phyloP scores from a whole-genome alignment of 1,140 invertebrate species.

The Steinernema khuongi region DNA sequence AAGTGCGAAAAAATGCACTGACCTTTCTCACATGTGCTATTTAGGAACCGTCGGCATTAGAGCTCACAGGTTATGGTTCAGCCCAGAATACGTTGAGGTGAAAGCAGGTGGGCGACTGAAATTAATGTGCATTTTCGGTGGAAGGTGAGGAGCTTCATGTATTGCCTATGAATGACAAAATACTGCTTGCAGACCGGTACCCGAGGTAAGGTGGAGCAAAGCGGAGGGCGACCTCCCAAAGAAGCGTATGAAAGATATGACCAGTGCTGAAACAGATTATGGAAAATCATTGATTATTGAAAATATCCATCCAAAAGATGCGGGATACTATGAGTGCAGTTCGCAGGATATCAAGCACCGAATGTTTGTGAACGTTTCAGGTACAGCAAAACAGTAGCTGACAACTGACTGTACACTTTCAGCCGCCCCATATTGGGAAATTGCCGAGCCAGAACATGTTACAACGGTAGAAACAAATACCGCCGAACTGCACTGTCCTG shows the following conservation, averaged over 20 bases:
- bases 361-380: slow-evolving; percentile 31
- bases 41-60: slow-evolving; percentile 24
- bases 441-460: slow-evolving; percentile 77
- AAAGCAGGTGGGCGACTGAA: slow-evolving; percentile 43
- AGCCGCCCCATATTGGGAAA: slow-evolving; percentile 81
- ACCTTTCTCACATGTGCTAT: slow-evolving; percentile 4
- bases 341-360: slow-evolving; percentile 26
- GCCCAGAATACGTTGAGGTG: slow-evolving; percentile 32
- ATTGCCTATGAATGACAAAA: slow-evolving; percentile 1
- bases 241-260: slow-evolving; percentile 38
- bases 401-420: neutral
- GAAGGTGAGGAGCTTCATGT: slow-evolving; percentile 28
- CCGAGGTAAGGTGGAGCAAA: slow-evolving; percentile 40
- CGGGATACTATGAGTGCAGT: slow-evolving; percentile 41
- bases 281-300: slow-evolving; percentile 45
- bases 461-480: slow-evolving; percentile 85
- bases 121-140: slow-evolving; percentile 50
- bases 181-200: slow-evolving; percentile 34
- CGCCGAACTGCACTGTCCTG: slow-evolving; percentile 77
- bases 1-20: slow-evolving; percentile 16
- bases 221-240: slow-evolving; percentile 41
- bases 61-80: slow-evolving; percentile 28
- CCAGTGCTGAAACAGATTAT: slow-evolving; percentile 32
- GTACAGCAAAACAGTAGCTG: neutral
- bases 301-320: slow-evolving; percentile 45